phyloP scores from a whole-genome alignment of 2,797 vertebrate genomes.

The Selene dorsalis region DNA sequence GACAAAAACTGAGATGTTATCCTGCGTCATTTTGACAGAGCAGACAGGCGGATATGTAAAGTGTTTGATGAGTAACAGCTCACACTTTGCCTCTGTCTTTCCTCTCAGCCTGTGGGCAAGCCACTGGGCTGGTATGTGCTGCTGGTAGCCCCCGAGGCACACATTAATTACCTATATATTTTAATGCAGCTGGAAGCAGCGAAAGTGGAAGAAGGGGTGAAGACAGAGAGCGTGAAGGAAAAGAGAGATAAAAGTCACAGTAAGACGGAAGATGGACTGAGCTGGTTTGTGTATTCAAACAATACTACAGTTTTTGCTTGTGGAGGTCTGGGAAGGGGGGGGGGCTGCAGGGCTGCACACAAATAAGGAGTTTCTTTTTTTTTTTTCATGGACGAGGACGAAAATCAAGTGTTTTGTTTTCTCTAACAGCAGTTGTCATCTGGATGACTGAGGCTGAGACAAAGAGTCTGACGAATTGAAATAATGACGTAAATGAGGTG shows the following conservation, averaged over 20 bases:
- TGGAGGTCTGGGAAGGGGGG: constrained; percentile 27
- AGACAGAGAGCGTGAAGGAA: neutral
- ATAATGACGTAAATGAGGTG: constrained; percentile 58
- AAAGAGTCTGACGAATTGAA: constrained; percentile 41
- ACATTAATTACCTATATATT: constrained; percentile 79
- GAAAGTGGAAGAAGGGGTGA: constrained; percentile 7
- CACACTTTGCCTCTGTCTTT: constrained; percentile 48
- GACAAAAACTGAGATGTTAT: constrained; percentile 13
- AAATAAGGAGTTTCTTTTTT: constrained; percentile 39
- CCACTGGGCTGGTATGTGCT: constrained; percentile 62
- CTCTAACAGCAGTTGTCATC: constrained; percentile 40
- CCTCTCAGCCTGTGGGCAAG: constrained; percentile 55
- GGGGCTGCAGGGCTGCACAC: constrained; percentile 28
- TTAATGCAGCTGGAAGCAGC: constrained; percentile 63
- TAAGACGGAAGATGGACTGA: constrained; percentile 32
- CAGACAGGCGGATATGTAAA: constrained; percentile 5
- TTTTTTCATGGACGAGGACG: constrained; percentile 32
- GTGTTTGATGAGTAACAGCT: constrained; percentile 61
- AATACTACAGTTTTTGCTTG: constrained; percentile 1
- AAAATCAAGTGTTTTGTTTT: constrained; percentile 63
- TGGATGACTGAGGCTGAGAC: constrained; percentile 40
- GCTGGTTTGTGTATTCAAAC: constrained; percentile 49
- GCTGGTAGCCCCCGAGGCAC: constrained; percentile 71
- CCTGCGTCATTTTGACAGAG: neutral
- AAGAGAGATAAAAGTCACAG: constrained; percentile 17